phyloP scores from a whole-genome alignment of 2,888 invertebrate genomes.

The Drosophila nigricruria region DNA sequence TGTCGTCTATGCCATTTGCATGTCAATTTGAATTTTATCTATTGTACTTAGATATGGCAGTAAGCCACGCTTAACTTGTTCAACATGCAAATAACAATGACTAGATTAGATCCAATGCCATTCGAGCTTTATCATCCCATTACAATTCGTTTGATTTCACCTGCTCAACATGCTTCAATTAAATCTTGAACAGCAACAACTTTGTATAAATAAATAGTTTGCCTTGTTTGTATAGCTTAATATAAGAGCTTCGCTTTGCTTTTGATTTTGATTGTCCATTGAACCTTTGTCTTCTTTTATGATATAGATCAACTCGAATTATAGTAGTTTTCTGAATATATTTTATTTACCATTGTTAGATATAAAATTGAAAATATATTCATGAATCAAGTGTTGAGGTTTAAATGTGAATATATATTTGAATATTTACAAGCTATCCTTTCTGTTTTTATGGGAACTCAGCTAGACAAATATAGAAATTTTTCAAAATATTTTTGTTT shows the following conservation, averaged over 20 bases:
- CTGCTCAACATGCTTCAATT: slow-evolving; percentile 13
- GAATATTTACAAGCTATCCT: too few relatives aligned
- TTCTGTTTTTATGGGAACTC: too few relatives aligned
- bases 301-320: neutral
- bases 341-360: neutral
- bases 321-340: too few relatives aligned
- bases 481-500: too few relatives aligned
- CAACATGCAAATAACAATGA: slow-evolving; percentile 70
- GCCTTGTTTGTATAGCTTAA: neutral
- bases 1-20: slow-evolving; percentile 67
- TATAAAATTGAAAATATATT: too few relatives aligned
- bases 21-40: slow-evolving; percentile 78
- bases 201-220: slow-evolving; percentile 5
- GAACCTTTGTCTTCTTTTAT: neutral
- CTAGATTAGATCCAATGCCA: slow-evolving; percentile 57
- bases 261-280: neutral
- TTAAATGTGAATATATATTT: too few relatives aligned
- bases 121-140: slow-evolving; percentile 14
- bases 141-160: slow-evolving; percentile 9
- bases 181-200: neutral
- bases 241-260: neutral
- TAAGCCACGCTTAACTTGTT: slow-evolving; percentile 73
- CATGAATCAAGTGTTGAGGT: too few relatives aligned
- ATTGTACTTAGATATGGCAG: slow-evolving; percentile 54
- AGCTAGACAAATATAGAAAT: too few relatives aligned